Base-by-base conservation (phyloP, 2,113 vertebrate species). In the Pteropus alecto region DNA sequence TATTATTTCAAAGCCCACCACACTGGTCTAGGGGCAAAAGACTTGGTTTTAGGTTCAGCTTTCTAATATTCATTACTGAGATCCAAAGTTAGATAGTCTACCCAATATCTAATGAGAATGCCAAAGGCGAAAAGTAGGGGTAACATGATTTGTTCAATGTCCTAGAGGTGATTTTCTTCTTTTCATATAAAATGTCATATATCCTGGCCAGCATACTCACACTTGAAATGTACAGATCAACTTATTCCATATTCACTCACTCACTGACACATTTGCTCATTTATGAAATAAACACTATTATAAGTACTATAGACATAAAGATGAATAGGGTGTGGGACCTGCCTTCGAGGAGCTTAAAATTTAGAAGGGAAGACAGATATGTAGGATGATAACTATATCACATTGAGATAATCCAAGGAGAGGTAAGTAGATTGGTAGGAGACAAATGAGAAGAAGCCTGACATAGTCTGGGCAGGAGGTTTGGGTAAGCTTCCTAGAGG, bases 261-360 rank as follows among this genome's bases (percentile, higher is more conserved):
- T 78, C 28, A 74, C 14, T 85, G 61, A 77, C 6, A 60, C 14
- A 85, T 58, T 61, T 93, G 9, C 14, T 87, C 26, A 35, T 84
- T 60, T 90, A 56, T 76, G 15, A 76, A 76, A 76, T 74, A 70
- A 96, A 48, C n/a, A 90, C 5, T 73, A 73, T 26, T 87, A 11
- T 90, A 90, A 82, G 82, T 71, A 83, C 35, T 78, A 76, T 28
- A 93, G 41, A 84, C n/a, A 87, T 79, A 60, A 93, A 91, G 11
- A 73, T 83, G 54, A 61, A 16, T 87, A 93, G 79, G 9, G 60
- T 51, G 74, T 10, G 14, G 28, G 14, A 46, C 35, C 14, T 93
- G 3, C 33, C 43, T 28, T 87, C 56, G 51, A 82, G 35, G 3
- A 92, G 8, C n/a, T 48, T 85, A 76, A 67, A 79, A 56, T 67